Evolutionary conservation across 2,888 invertebrate genomes (phyloP).

Genomic region (Ichneumoninae sp.): DNA sequence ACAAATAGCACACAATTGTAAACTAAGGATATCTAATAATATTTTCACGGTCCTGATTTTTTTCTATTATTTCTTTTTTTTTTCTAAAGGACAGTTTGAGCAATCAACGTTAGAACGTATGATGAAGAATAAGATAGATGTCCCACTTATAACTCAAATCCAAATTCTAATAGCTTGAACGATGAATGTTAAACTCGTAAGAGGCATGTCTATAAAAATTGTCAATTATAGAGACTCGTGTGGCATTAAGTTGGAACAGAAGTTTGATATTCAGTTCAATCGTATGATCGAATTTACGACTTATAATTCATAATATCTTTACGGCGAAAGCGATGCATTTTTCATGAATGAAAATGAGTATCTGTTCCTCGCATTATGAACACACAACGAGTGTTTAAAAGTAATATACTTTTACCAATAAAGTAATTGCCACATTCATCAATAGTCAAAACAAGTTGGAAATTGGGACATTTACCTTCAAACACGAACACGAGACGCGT

Average conservation of each 20-base stretch:
- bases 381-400: not conserved
- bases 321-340: not conserved
- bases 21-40: not conserved
- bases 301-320: not conserved
- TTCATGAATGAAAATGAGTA: conserved; percentile 1
- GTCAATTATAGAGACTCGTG: not conserved
- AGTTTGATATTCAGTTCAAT: not conserved
- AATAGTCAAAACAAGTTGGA: not conserved
- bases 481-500: not conserved
- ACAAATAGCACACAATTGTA: not conserved
- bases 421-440: not conserved
- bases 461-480: conserved; percentile 1
- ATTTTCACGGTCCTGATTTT: not conserved
- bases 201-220: not conserved
- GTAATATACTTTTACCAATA: not conserved
- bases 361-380: not conserved
- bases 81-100: conserved; percentile 37
- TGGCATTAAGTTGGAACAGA: no score
- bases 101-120: conserved; percentile 51
- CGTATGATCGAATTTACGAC: not conserved
- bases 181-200: not conserved
- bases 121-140: conserved; percentile 7
- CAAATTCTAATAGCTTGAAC: not conserved
- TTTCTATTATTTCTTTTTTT: conserved; percentile 5
- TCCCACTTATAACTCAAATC: not conserved